phyloP scores from a whole-genome alignment of 2,797 vertebrate species.

The Smutsia temminckii region DNA sequence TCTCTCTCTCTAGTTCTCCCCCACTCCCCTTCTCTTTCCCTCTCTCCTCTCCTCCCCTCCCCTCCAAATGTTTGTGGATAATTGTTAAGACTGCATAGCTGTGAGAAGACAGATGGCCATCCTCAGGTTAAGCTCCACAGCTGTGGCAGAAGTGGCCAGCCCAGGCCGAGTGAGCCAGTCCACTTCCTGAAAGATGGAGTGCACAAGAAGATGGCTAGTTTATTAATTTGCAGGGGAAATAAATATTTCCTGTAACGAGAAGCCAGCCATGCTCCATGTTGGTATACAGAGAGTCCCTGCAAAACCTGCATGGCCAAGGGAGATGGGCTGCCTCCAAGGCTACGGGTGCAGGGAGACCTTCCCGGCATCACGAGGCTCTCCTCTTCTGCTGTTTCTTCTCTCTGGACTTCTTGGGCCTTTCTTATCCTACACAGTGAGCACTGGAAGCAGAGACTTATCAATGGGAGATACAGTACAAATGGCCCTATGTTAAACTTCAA shows the following conservation, averaged over 20 bases:
- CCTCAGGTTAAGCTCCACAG: neutral
- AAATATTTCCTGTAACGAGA: neutral
- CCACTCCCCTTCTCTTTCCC: no score
- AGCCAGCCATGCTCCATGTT: neutral
- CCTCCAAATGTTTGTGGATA: neutral
- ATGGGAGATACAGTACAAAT: neutral
- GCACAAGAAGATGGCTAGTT: no score
- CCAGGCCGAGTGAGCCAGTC: no score
- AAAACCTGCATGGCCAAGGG: neutral
- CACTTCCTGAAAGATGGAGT: no score
- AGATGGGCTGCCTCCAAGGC: neutral
- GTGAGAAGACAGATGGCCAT: neutral
- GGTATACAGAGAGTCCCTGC: neutral
- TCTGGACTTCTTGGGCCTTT: neutral
- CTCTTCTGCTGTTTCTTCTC: neutral
- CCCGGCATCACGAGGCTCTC: rapidly evolving
- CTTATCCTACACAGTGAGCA: no score
- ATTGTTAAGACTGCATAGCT: no score
- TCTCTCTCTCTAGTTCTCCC: no score
- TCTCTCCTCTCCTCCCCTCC: no score
- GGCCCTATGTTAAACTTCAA: neutral
- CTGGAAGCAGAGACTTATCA: neutral
- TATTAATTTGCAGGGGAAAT: neutral
- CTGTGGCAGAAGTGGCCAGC: neutral
- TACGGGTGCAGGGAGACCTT: no score